Conservation (phyloP, 2,888 invertebrate genomes). For the Ophion costatus region DNA sequence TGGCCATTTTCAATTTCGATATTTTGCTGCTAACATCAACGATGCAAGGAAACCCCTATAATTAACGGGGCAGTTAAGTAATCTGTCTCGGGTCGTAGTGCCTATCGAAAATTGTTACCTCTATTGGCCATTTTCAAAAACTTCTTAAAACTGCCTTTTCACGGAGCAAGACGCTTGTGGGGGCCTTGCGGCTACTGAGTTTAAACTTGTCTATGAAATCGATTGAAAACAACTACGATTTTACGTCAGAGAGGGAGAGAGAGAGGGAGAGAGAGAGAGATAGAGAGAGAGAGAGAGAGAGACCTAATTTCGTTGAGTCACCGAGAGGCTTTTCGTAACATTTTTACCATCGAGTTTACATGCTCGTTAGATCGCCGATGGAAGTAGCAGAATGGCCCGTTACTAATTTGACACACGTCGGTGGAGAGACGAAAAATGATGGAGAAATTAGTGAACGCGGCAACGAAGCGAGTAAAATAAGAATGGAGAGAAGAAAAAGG, state of each 20-base stretch:
- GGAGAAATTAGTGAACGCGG: conserved; percentile 2
- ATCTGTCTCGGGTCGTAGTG: no score
- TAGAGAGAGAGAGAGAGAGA: not conserved
- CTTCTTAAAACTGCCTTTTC: no score
- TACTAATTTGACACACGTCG: conserved; percentile 34
- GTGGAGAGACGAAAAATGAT: not conserved
- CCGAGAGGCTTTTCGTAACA: not conserved
- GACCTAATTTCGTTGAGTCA: not conserved
- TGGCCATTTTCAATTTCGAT: no score
- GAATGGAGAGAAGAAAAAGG: not conserved
- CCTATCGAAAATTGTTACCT: not conserved
- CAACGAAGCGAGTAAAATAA: conserved; percentile 1
- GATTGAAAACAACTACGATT: not conserved
- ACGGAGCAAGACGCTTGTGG: not conserved
- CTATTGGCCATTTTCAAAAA: not conserved
- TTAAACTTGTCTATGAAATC: not conserved
- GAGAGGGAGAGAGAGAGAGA: not conserved
- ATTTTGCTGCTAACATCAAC: no score
- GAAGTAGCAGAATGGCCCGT: not conserved
- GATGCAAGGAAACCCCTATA: no score
- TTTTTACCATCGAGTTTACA: not conserved
- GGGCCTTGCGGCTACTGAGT: not conserved
- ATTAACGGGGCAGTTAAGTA: no score
- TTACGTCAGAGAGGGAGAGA: not conserved
- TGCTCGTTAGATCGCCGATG: conserved; percentile 15